Evolutionary conservation across 2,888 invertebrate species (phyloP).

Genomic region (Harmothoe impar): DNA sequence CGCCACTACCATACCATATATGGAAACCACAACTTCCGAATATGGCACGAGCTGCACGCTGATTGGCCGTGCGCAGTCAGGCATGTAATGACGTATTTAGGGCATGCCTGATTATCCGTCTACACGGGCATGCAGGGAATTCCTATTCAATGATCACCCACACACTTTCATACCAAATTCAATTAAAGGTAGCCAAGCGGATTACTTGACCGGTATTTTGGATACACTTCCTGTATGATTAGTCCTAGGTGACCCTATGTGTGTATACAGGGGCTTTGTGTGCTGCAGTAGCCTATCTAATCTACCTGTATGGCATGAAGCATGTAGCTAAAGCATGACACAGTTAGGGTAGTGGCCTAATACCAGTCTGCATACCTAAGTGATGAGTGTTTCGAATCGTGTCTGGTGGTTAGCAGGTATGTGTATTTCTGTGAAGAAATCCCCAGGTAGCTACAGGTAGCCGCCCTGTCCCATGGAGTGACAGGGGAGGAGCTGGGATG

Average conservation of each 20-base stretch:
- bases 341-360: background rate
- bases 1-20: slow-evolving; percentile 14
- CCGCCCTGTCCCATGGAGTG: background rate
- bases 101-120: background rate
- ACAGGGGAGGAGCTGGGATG: background rate
- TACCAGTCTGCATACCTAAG: background rate
- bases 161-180: background rate
- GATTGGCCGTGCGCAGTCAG: background rate
- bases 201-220: too few species aligned
- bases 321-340: background rate
- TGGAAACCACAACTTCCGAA: background rate
- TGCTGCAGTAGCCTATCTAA: background rate
- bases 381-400: slow-evolving; percentile 19
- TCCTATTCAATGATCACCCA: background rate
- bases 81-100: slow-evolving; percentile 7
- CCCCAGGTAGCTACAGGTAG: slow-evolving; percentile 19
- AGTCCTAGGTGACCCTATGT: background rate
- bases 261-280: background rate
- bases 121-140: background rate
- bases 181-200: background rate
- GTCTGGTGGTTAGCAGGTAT: background rate
- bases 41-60: background rate
- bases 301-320: background rate
- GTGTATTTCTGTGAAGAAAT: background rate
- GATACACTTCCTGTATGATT: too few species aligned